Evolutionary conservation across 1,140 invertebrate genomes (phyloP).

Genomic region (Conus ventricosus): DNA sequence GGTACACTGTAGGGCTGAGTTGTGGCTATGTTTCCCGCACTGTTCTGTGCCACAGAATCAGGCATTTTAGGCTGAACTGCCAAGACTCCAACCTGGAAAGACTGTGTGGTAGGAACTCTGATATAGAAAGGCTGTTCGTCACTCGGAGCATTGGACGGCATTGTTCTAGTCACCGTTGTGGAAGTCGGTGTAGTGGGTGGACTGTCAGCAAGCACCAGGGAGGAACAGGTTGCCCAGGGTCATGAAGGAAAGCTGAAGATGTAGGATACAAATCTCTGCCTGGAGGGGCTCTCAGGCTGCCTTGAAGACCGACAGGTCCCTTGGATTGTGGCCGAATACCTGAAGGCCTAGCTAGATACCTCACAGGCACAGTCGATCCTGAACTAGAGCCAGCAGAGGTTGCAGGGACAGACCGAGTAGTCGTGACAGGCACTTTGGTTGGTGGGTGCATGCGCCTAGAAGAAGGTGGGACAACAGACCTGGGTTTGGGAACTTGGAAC

Average conservation of each 20-base stretch:
- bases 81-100: not conserved
- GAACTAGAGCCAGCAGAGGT: not conserved
- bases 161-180: not conserved
- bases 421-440: not conserved
- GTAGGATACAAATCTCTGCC: not conserved
- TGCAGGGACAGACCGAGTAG: not conserved
- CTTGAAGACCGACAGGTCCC: not conserved
- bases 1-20: not conserved
- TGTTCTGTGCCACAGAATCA: not conserved
- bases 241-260: not conserved
- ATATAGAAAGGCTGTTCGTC: not conserved
- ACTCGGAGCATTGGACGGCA: not conserved
- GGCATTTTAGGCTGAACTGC: not conserved
- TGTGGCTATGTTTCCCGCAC: not conserved
- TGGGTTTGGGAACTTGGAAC: not conserved
- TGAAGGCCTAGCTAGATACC: not conserved
- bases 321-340: not conserved
- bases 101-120: not conserved
- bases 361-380: not conserved
- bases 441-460: not conserved
- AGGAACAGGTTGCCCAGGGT: not conserved
- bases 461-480: not conserved
- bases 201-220: not conserved
- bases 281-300: not conserved
- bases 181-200: not conserved